Conservation (phyloP, 2,888 invertebrate species). For the Epirrhoe alternata region DNA sequence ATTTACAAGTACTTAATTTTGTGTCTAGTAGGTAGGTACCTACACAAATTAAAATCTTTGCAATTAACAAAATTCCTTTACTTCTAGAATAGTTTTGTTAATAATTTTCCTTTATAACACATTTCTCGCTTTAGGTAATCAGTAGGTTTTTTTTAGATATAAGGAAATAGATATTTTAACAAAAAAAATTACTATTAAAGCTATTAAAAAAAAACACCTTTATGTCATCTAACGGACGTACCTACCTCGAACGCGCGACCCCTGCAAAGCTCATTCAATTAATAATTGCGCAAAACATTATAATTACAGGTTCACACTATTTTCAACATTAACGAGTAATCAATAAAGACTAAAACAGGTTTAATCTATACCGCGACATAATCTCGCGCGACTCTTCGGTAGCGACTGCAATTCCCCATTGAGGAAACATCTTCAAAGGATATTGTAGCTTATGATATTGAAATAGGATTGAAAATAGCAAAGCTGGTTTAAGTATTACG, state of each 20-base stretch:
- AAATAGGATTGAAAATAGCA: constrained; percentile 3
- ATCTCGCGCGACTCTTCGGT: constrained; percentile 18
- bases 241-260: constrained; percentile 34
- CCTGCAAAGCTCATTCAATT: constrained; percentile 61
- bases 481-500: constrained; percentile 28
- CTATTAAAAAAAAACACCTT: not conserved
- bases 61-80: too few relatives aligned
- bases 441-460: constrained; percentile 8
- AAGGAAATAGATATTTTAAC: too few relatives aligned
- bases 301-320: constrained; percentile 25
- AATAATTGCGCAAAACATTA: constrained; percentile 44
- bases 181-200: not conserved
- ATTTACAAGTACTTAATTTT: too few relatives aligned
- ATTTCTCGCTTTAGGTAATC: too few relatives aligned
- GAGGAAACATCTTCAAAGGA: not conserved
- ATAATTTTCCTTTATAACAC: too few relatives aligned
- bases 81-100: too few relatives aligned
- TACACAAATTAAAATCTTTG: too few relatives aligned
- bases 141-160: too few relatives aligned
- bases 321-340: fast-evolving
- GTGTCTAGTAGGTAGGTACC: too few relatives aligned
- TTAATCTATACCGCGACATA: not conserved
- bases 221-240: constrained; percentile 38
- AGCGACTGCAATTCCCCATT: constrained; percentile 11
- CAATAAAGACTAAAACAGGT: constrained; percentile 35